These are phyloP conservation scores for Sternotherus odoratus DNA, from an alignment of 2,797 vertebrate species.

Conservation along the genomic window DNA sequence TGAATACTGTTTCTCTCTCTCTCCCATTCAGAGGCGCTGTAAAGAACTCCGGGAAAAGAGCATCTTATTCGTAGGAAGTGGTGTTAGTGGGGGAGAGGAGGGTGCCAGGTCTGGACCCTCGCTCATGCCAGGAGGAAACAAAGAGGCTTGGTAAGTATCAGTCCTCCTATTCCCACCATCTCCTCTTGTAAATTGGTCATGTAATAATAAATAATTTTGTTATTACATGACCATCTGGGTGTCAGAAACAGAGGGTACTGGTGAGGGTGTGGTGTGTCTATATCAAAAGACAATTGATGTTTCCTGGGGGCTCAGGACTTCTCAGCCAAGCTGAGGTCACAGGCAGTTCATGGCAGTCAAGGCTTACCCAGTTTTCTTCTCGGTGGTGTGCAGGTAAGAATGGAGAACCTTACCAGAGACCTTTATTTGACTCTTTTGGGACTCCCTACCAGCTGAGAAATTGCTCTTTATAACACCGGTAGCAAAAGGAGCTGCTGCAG, in stretches of 20 bases:
- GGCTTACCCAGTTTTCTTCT: neutral
- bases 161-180: fast-evolving
- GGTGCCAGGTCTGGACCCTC: conserved; percentile 96
- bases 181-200: neutral
- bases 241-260: neutral
- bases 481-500: neutral
- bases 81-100: conserved; percentile 97
- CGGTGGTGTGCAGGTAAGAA: neutral
- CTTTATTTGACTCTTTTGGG: neutral
- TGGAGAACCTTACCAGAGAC: neutral
- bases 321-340: neutral
- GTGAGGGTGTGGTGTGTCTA: neutral
- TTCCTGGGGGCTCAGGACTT: conserved; percentile 54
- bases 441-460: neutral
- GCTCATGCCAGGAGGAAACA: conserved; percentile 96
- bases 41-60: conserved; percentile 89
- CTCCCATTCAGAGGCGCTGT: conserved; percentile 89
- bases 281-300: conserved; percentile 8
- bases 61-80: conserved; percentile 95
- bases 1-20: conserved; percentile 25
- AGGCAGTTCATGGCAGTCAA: neutral
- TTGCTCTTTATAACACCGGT: neutral
- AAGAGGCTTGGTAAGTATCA: conserved; percentile 92
- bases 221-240: no score
- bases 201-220: neutral